phyloP scores from a whole-genome alignment of 2,113 vertebrate species.

The Fulmarus glacialis region DNA sequence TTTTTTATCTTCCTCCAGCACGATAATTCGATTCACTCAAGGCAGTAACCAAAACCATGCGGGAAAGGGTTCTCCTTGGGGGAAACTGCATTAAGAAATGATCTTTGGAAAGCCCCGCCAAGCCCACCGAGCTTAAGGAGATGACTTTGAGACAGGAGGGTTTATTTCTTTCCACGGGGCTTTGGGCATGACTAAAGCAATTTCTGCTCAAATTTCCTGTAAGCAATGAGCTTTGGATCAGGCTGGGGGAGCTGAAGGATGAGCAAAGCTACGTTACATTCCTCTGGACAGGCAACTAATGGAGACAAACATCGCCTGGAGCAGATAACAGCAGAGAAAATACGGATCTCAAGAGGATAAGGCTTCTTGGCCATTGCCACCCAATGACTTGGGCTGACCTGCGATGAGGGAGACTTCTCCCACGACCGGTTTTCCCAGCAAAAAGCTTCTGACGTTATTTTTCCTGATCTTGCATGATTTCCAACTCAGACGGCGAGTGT shows the following conservation, averaged over 20 bases:
- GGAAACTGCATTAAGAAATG: not conserved
- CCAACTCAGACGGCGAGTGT: rapidly evolving
- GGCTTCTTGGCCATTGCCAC: not conserved
- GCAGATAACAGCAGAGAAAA: not conserved
- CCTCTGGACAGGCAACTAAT: not conserved
- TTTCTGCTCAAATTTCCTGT: not conserved
- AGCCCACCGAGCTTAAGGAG: not conserved
- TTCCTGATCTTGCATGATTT: rapidly evolving
- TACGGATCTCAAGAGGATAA: rapidly evolving
- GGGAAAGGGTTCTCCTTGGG: not conserved
- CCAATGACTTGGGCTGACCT: not conserved
- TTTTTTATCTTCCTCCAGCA: not conserved
- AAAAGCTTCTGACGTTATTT: not conserved
- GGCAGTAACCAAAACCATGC: not conserved
- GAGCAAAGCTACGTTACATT: rapidly evolving
- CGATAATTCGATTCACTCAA: rapidly evolving
- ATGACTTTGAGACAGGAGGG: not conserved
- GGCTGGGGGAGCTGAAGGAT: not conserved
- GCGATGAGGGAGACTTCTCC: not conserved
- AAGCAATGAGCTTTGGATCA: not conserved
- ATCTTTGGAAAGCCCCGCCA: not conserved
- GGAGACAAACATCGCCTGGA: not conserved
- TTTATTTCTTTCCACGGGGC: not conserved
- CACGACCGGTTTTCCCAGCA: rapidly evolving
- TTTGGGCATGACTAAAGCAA: not conserved